A percentile compares a stretch with the other conserved stretches of the same genome.
phyloP scores from a whole-genome alignment of 2,888 invertebrate species.

The Xanthorhoe designata region DNA sequence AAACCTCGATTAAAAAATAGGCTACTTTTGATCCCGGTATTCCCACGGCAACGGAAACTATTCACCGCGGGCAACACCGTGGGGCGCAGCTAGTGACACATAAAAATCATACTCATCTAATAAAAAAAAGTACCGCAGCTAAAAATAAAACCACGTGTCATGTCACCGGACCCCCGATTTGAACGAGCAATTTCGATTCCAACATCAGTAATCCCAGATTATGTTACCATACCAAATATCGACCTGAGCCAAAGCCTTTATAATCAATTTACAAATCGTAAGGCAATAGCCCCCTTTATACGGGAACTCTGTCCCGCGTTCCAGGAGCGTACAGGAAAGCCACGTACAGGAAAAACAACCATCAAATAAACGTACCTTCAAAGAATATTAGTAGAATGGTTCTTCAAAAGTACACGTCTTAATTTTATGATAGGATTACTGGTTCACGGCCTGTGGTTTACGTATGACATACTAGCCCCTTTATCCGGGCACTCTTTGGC shows the following conservation, averaged over 20 bases:
- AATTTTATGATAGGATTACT: conserved; percentile 50
- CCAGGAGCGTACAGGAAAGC: too few relatives aligned
- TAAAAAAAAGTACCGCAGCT: not conserved
- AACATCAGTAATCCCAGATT: conserved; percentile 37
- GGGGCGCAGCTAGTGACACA: too few relatives aligned
- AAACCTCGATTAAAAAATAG: too few relatives aligned
- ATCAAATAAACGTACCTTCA: not conserved
- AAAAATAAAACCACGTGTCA: conserved; percentile 1
- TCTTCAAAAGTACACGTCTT: conserved; percentile 53
- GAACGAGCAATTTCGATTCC: conserved; percentile 39
- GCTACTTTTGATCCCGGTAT: too few relatives aligned
- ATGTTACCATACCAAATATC: conserved; percentile 42
- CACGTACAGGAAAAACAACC: too few relatives aligned
- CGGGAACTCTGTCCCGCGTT: too few relatives aligned
- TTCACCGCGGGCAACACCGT: too few relatives aligned
- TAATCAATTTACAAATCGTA: conserved; percentile 40
- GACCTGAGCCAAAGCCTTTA: conserved; percentile 31
- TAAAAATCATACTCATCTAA: not conserved
- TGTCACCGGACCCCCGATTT: conserved; percentile 1
- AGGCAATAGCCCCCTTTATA: too few relatives aligned
- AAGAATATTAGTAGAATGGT: conserved; percentile 9
- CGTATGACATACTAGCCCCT: conserved; percentile 43
- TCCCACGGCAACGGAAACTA: too few relatives aligned
- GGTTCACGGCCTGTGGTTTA: conserved; percentile 44
- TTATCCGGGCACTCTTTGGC: too few relatives aligned